Evolutionary conservation across 2,797 vertebrate genomes (phyloP), one percentile per base, ranked within the genome.

Genomic region (Peromyscus aztecus): DNA sequence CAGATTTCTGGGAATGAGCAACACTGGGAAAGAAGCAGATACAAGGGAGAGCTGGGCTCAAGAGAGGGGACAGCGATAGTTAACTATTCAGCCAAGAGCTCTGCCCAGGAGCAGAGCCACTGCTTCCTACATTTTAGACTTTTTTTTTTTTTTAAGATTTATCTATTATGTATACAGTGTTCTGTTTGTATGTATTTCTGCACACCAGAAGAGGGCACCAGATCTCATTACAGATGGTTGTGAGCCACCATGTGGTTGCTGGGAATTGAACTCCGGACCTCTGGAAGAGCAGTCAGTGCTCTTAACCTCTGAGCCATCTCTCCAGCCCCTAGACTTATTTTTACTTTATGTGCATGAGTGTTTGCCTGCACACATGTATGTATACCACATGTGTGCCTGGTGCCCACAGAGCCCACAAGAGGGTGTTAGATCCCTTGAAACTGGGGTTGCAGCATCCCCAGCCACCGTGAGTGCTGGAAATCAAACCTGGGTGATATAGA

Each of bases 31-130:
- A 61, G 27, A 57, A 91, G 89, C 61, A 49, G 67, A 46, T 0
- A 5, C 49, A 0, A 0, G 59, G 14, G 49, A 71, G 34, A 57
- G 14, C 75, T 40, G 31, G 11, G 29, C 21, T 49, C 27, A 69
- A 12, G n/a, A 0, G 4, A 10, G 2, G 55, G 43, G 7, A 52
- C 1, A 34, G 21, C 12, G 0, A 4, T 0, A 61, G 31, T 7
- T 4, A 29, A 49, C 31, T 85, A 2, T 34, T 27, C 4, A 43
- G 40, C 61, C 37, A 40, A 16, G 49, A 4, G 29, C 55, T 91
- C 65, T 76, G 80, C 43, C 49, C 7, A 10, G 73, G 81, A 82
- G 11, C 10, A 57, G 9, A 61, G 80, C n/a, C 24, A 29, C n/a
- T 61, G n/a, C 57, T 82, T 61, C 3, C 37, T 43, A 17, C 37